phyloP scores from a whole-genome alignment of 2,113 vertebrate genomes.

The Triplophysa siluroides region DNA sequence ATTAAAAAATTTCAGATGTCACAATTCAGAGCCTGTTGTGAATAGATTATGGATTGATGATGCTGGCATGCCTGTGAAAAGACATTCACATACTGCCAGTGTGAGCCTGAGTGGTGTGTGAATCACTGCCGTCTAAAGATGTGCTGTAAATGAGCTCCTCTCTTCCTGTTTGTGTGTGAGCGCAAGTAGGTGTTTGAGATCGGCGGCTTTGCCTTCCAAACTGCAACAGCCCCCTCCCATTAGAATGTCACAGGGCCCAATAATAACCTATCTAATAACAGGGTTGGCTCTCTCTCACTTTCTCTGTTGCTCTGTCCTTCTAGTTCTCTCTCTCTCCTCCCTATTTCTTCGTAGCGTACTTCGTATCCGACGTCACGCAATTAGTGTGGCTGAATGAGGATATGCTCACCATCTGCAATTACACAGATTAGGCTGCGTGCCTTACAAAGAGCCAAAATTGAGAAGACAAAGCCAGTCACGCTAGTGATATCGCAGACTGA shows the following conservation, averaged over 20 bases:
- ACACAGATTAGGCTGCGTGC: conserved; percentile 39
- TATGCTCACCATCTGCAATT: conserved; percentile 53
- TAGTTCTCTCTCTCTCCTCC: conserved; percentile 31
- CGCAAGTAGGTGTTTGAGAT: conserved; percentile 42
- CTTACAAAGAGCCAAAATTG: conserved; percentile 35
- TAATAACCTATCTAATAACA: conserved; percentile 56
- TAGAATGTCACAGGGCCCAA: conserved; percentile 53
- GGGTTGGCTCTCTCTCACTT: conserved; percentile 42
- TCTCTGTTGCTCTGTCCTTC: conserved; percentile 25
- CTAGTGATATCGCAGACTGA: neutral
- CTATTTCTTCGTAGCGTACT: conserved; percentile 26
- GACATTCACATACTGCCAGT: conserved; percentile 3
- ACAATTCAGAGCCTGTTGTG: neutral
- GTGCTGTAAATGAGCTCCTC: conserved; percentile 45
- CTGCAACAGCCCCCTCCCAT: conserved; percentile 47
- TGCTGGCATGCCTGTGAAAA: neutral
- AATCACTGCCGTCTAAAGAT: conserved; percentile 24
- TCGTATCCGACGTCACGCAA: conserved; percentile 51
- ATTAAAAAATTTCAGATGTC: too few relatives aligned
- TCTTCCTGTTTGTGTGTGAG: conserved; percentile 24
- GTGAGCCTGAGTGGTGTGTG: conserved; percentile 30
- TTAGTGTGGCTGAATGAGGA: conserved; percentile 51
- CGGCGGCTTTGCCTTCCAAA: conserved; percentile 47
- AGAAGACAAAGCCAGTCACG: neutral
- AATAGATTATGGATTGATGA: conserved; percentile 6